These are phyloP conservation scores for Macrostomum lignano DNA, from an alignment of 1,140 invertebrate species.

Conservation along the genomic window DNA sequence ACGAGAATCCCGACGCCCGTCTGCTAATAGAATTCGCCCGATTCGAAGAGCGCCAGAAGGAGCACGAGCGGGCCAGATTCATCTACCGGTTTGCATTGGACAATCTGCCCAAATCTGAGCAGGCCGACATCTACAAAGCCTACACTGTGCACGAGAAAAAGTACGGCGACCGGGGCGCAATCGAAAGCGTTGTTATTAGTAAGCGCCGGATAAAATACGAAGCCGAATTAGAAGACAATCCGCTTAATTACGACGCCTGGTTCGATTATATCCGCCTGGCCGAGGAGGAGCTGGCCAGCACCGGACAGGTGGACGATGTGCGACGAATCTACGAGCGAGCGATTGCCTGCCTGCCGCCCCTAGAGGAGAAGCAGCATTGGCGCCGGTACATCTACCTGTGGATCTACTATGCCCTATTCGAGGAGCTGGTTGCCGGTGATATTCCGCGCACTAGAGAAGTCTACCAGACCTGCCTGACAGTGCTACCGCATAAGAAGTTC, in stretches of 20 bases:
- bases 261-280: conserved; percentile 83
- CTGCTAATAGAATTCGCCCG: conserved; percentile 49
- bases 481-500: conserved; percentile 84
- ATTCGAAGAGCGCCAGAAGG: conserved; percentile 93
- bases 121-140: conserved; percentile 78
- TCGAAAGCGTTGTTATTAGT: conserved; percentile 88
- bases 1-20: conserved; percentile 2
- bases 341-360: conserved; percentile 74
- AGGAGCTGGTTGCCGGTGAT: conserved; percentile 72
- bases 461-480: conserved; percentile 58
- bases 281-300: conserved; percentile 53
- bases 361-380: conserved; percentile 49
- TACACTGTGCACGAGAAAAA: conserved; percentile 98
- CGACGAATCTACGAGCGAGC: conserved; percentile 85
- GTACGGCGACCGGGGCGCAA: conserved; percentile 75
- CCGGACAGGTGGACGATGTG: no score
- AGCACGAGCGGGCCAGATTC: conserved; percentile 75
- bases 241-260: conserved; percentile 94
- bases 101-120: conserved; percentile 63
- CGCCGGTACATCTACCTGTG: conserved; percentile 93
- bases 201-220: conserved; percentile 89
- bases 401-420: conserved; percentile 95
- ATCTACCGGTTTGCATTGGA: conserved; percentile 95
- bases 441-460: conserved; percentile 59
- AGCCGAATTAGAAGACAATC: conserved; percentile 65